Evolutionary conservation across 1,140 invertebrate genomes (phyloP), one percentile per base, ranked within the genome.

Genomic region (Halictus rubicundus): DNA sequence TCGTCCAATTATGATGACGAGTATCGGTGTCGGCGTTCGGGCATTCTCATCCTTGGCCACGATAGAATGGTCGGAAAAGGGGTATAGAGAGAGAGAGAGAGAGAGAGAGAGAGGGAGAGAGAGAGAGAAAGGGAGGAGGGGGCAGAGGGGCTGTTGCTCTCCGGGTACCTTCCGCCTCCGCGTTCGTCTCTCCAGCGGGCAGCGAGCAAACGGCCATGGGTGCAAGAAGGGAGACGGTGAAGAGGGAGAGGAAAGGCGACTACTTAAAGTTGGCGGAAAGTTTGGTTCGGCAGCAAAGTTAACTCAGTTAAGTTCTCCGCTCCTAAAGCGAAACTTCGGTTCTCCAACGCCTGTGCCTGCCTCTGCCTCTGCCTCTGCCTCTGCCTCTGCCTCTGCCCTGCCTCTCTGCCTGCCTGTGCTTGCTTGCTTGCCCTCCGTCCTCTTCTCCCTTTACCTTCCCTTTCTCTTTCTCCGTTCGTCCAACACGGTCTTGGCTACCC

Each of bases 241-340:
- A 27, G 68, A 49, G 73, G 60, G 68, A 65, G 75, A 69, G 75
- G 74, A 65, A 76, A 81, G 83, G 90, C 89, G 89, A 93, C 91
- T 92, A 92, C 92, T 92, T 93, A 93, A 93, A 93, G 87, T 92
- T 92, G 90, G 90, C 88, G 86, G 88, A 93, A 93, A 93, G 88
- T 93, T 92, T 92, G 87, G 87, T 91, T 91, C 89, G 88, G 89
- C 90, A 92, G 92, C 90, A 91, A 93, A 93, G 91, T 92, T 92
- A 92, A 92, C 92, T 93, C 87, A 93, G 92, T 93, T 93, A 92
- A 92, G 91, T 93, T 93, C 91, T 90, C 91, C 84, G 83, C 90
- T 89, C 78, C 89, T 89, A 87, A 89, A 91, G 89, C 89, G 88
- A 93, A 93, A 92, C 91, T 93, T 92, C 89, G 82, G 88, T 88